A percentile compares a stretch with the other conserved stretches of the same genome.
Conservation (phyloP, 2,113 vertebrate genomes). For the Loxodonta africana region DNA sequence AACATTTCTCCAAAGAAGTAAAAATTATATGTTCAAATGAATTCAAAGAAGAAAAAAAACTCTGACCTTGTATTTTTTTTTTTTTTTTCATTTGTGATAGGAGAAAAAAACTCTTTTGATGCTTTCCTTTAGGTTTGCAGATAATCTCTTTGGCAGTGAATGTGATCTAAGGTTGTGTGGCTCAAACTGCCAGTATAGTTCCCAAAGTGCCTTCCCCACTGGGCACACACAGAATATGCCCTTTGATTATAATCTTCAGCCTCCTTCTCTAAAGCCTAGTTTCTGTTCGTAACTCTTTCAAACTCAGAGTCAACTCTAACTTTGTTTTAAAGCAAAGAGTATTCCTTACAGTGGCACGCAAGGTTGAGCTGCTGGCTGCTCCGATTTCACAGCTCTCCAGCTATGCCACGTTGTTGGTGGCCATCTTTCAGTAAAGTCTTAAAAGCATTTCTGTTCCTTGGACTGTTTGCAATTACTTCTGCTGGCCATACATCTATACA, state of each 20-base stretch:
- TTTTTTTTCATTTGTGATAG: background rate
- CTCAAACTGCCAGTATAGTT: slow-evolving; percentile 63
- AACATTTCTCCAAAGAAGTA: background rate
- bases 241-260: slow-evolving; percentile 69
- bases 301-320: slow-evolving; percentile 43
- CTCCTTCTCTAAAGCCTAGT: slow-evolving; percentile 59
- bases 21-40: slow-evolving; percentile 18
- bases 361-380: slow-evolving; percentile 23
- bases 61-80: background rate
- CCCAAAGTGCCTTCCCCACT: slow-evolving; percentile 62
- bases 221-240: slow-evolving; percentile 63
- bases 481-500: background rate
- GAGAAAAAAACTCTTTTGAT: slow-evolving; percentile 53
- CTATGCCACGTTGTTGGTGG: slow-evolving; percentile 55
- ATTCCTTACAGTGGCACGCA: slow-evolving; percentile 1
- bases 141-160: slow-evolving; percentile 63
- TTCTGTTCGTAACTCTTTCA: slow-evolving; percentile 57
- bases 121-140: slow-evolving; percentile 34
- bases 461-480: slow-evolving; percentile 59
- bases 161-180: slow-evolving; percentile 60
- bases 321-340: slow-evolving; percentile 68
- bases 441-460: slow-evolving; percentile 66
- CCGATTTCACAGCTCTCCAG: slow-evolving; percentile 26
- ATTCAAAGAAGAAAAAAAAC: slow-evolving; percentile 32
- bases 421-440: background rate